Evolutionary conservation across 2,113 vertebrate genomes (phyloP).

Genomic region (Pelecanoides urinatrix): DNA sequence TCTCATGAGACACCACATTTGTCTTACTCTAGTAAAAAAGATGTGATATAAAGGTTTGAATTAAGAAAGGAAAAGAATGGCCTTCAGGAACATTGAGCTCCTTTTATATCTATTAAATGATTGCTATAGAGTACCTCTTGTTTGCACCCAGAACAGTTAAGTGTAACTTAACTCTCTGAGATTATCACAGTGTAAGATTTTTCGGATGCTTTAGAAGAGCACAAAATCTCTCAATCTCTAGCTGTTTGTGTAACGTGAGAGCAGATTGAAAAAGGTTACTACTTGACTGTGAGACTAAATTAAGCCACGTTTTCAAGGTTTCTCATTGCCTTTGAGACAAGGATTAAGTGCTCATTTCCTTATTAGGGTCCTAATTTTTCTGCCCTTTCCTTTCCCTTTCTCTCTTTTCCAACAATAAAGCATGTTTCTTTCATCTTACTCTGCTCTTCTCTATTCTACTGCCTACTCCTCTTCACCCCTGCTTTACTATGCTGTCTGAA

Average conservation of each 20-base stretch:
- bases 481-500: not conserved
- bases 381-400: not conserved
- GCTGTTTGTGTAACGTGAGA: not conserved
- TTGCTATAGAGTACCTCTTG: not conserved
- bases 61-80: not conserved
- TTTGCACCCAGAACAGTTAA: not conserved
- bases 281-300: constrained; percentile 11
- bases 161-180: not conserved
- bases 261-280: not conserved
- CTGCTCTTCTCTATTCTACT: not conserved
- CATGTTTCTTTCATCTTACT: not conserved
- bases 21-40: not conserved
- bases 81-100: not conserved
- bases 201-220: not conserved
- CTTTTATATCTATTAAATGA: not conserved
- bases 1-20: not conserved
- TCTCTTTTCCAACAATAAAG: not conserved
- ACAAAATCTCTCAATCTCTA: not conserved
- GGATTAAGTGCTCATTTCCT: not conserved
- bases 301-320: not conserved
- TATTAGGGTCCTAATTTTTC: not conserved
- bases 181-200: not conserved
- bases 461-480: not conserved
- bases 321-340: not conserved
- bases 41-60: not conserved